phyloP scores from a whole-genome alignment of 2,888 invertebrate species.

The Enchytraeus crypticus region DNA sequence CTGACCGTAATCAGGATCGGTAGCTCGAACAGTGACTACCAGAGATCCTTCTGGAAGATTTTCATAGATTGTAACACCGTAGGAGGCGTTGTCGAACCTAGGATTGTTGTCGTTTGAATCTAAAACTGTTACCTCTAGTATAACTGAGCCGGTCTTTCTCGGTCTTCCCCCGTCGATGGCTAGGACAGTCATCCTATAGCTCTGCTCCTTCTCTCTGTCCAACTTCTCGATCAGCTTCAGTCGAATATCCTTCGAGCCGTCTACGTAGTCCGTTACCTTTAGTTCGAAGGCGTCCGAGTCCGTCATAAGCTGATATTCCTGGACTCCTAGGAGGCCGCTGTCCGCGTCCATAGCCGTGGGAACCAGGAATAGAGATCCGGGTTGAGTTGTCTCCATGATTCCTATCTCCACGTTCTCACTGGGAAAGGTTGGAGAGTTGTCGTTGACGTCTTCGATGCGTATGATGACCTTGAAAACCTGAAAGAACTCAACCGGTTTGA shows the following conservation, averaged over 20 bases:
- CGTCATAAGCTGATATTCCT: constrained; percentile 55
- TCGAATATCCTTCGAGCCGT: constrained; percentile 67
- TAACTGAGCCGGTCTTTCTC: constrained; percentile 34
- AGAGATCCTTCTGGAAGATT: constrained; percentile 78
- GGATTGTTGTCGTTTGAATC: constrained; percentile 94
- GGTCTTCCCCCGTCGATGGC: constrained; percentile 52
- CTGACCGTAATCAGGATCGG: constrained; percentile 75
- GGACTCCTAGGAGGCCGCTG: constrained; percentile 70
- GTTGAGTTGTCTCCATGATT: constrained; percentile 10
- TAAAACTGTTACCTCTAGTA: constrained; percentile 68
- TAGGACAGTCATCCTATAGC: constrained; percentile 34
- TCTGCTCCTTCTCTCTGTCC: constrained; percentile 57
- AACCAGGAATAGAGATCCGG: constrained; percentile 6
- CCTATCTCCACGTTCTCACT: neutral
- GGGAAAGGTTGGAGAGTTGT: constrained; percentile 83
- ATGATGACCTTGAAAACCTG: constrained; percentile 21
- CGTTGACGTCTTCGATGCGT: constrained; percentile 78
- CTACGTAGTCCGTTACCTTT: constrained; percentile 6
- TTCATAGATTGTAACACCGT: constrained; percentile 71
- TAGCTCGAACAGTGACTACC: constrained; percentile 52
- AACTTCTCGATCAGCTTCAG: constrained; percentile 84
- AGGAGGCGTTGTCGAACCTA: constrained; percentile 51
- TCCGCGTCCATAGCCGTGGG: constrained; percentile 14
- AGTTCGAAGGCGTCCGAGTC: constrained; percentile 57
- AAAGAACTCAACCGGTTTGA: constrained; percentile 2